phyloP scores from a whole-genome alignment of 2,113 vertebrate species.

The Pyxicephalus adspersus region DNA sequence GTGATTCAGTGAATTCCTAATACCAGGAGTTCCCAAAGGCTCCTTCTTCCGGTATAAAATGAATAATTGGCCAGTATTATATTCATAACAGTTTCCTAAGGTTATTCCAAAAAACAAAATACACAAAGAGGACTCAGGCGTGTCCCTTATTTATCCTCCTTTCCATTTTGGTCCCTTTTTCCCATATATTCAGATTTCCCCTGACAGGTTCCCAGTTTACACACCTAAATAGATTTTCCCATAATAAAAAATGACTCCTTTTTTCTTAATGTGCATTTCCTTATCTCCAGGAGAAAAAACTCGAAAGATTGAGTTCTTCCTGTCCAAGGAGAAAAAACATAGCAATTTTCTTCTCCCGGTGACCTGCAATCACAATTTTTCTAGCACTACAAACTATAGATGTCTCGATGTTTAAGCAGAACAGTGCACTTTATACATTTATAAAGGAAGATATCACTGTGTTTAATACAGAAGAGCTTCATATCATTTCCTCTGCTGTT shows the following conservation, averaged over 20 bases:
- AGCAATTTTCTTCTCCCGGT: neutral
- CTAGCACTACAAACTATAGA: neutral
- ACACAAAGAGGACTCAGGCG: no score
- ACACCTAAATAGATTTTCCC: neutral
- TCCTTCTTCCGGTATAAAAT: no score
- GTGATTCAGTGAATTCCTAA: no score
- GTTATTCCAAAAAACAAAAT: no score
- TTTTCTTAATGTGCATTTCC: neutral
- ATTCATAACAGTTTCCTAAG: no score
- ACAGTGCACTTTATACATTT: neutral
- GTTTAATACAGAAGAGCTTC: neutral
- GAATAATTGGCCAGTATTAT: no score
- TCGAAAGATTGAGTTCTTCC: neutral
- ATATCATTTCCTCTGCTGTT: no score
- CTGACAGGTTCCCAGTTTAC: constrained; percentile 3
- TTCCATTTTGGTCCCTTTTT: neutral
- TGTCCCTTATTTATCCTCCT: neutral
- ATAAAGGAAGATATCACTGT: neutral
- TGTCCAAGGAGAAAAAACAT: neutral
- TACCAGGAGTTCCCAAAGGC: no score
- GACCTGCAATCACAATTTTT: neutral
- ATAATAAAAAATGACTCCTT: neutral
- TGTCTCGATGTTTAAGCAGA: neutral
- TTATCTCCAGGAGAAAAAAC: constrained; percentile 7
- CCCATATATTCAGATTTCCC: neutral